Evolutionary conservation across 2,113 vertebrate genomes (phyloP).

Genomic region (Alligator sinensis): DNA sequence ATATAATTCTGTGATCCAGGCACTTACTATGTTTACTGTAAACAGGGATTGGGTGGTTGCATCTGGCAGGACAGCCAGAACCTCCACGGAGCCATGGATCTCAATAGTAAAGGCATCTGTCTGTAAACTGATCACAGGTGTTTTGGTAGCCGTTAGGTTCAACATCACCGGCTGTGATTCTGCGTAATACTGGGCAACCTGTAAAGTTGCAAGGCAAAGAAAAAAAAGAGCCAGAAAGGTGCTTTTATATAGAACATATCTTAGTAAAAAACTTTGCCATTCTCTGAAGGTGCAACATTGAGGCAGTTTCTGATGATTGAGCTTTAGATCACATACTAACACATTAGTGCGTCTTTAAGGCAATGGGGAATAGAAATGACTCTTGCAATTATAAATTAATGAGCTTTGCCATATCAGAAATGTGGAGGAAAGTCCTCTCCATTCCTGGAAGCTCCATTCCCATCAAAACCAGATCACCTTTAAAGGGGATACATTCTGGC

Average conservation of each 20-base stretch:
- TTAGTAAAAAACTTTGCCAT: not conserved
- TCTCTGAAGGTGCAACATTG: not conserved
- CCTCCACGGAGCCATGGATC: constrained; percentile 68
- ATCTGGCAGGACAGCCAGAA: constrained; percentile 69
- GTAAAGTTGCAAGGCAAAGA: not conserved
- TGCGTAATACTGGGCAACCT: constrained; percentile 74
- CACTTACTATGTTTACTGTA: constrained; percentile 78
- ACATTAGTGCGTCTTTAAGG: not conserved
- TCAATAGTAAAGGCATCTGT: constrained; percentile 52
- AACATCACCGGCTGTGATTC: constrained; percentile 72
- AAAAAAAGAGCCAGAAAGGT: not conserved
- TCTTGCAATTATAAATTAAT: not conserved
- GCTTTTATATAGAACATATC: not conserved
- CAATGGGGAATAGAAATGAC: not conserved
- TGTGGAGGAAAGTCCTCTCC: not conserved
- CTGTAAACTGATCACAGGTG: constrained; percentile 64
- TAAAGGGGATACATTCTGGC: not conserved
- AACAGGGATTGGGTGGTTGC: constrained; percentile 57
- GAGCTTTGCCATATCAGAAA: not conserved
- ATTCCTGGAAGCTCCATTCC: not conserved
- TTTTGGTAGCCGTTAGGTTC: constrained; percentile 62
- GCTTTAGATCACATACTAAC: not conserved
- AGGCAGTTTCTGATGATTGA: not conserved
- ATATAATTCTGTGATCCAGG: not conserved
- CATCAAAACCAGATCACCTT: not conserved